Conservation (phyloP, 2,797 vertebrate genomes). For the Salarias fasciatus region DNA sequence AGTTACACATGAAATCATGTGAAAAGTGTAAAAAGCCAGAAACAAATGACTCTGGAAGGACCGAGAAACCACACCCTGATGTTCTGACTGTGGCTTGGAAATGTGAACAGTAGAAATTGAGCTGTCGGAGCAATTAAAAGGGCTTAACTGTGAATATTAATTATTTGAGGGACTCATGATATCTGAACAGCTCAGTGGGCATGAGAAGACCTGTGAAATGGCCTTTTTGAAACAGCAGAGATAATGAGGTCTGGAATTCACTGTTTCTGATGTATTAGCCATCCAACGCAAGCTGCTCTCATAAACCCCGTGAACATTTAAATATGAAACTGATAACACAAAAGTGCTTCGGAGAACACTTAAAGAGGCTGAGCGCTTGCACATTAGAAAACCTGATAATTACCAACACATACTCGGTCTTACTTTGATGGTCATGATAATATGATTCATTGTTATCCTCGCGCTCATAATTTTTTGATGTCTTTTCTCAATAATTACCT, state of each 20-base stretch:
- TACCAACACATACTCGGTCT: not conserved
- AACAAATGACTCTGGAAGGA: conserved; percentile 46
- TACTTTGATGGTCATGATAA: not conserved
- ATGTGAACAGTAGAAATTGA: conserved; percentile 51
- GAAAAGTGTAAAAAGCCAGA: conserved; percentile 48
- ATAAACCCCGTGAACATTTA: conserved; percentile 45
- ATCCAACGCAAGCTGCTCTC: conserved; percentile 39
- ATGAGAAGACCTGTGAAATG: conserved; percentile 57
- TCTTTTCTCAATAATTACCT: too few relatives aligned
- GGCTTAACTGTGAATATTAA: conserved; percentile 63
- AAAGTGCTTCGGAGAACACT: conserved; percentile 60
- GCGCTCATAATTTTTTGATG: too few relatives aligned
- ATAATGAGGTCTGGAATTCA: conserved; percentile 65
- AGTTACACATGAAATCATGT: conserved; percentile 61
- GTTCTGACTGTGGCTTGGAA: conserved; percentile 35
- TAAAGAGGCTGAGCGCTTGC: conserved; percentile 4
- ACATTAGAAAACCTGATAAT: conserved; percentile 10
- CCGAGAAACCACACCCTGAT: conserved; percentile 39
- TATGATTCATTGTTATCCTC: too few relatives aligned
- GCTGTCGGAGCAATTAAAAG: conserved; percentile 61
- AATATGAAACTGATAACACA: conserved; percentile 54
- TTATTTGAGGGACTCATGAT: conserved; percentile 63
- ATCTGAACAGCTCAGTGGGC: conserved; percentile 52
- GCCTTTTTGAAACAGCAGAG: conserved; percentile 53
- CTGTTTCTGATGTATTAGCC: conserved; percentile 57